Conservation (phyloP, 2,797 vertebrate genomes). For the Melopsittacus undulatus region DNA sequence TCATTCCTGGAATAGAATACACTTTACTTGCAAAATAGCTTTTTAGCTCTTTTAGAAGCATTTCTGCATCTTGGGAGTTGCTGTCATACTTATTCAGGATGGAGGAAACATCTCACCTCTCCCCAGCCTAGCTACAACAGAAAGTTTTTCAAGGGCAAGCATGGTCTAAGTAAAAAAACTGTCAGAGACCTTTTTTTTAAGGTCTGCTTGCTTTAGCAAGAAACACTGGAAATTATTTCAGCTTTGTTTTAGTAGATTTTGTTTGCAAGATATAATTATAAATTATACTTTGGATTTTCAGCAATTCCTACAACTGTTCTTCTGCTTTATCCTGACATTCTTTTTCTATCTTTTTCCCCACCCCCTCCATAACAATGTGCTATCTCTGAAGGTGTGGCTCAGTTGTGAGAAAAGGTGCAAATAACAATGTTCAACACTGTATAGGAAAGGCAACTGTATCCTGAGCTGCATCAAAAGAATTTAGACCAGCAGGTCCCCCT, state of each 20-base stretch:
- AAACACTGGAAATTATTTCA: not conserved
- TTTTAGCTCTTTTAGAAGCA: not conserved
- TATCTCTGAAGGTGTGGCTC: not conserved
- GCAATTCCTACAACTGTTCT: not conserved
- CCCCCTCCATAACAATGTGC: not conserved
- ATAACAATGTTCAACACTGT: not conserved
- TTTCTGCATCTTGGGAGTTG: not conserved
- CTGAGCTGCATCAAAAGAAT: not conserved
- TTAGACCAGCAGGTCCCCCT: fast-evolving
- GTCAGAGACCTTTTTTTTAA: not conserved
- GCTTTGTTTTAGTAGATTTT: not conserved
- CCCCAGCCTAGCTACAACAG: not conserved
- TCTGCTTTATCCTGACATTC: not conserved
- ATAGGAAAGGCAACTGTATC: not conserved
- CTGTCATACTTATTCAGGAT: conserved; percentile 13
- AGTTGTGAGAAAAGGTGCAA: not conserved
- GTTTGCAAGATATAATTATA: not conserved
- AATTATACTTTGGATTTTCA: not conserved
- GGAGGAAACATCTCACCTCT: conserved; percentile 9
- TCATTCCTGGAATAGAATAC: not conserved
- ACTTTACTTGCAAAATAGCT: not conserved
- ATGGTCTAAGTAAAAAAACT: not conserved
- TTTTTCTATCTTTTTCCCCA: not conserved
- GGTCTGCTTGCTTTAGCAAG: not conserved
- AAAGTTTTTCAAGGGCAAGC: conserved; percentile 28